Base-by-base conservation (phyloP, 2,797 vertebrate species). In the Cryptoprocta ferox region DNA sequence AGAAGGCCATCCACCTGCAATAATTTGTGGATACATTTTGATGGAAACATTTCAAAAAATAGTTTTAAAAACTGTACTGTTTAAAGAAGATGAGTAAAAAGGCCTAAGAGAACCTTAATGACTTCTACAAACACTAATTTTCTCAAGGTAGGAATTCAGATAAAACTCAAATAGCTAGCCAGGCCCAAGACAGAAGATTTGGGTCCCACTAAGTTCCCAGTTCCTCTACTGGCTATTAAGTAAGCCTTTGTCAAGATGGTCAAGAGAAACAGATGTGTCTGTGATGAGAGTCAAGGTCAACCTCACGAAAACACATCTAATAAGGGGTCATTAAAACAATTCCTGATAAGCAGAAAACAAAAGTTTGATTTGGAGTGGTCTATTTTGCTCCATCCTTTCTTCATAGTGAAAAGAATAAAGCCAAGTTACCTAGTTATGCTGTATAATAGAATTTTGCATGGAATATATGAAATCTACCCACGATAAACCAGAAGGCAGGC, bases 71-170 rank as follows among this genome's bases (percentile, higher is more conserved):
- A 45, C 28, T 50, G 13, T 65, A 81, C 4, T 75, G 21, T 85
- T 89, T 78, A 59, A 92, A 83, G 66, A 90, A 78, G 28, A 90
- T 84, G 50, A 71, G 45, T 91, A 89, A 93, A 96, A 56, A 90
- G 28, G 5, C 5, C 50, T 68, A 14, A 78, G 0, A 61, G n/a
- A 89, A 83, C 19, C 56, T 88, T 70, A 65, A 86, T 18, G 14
- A 13, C 24, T 96, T 80, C 37, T 92, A 89, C 39, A 82, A 93
- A 76, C 32, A 26, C 45, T 50, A 65, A 63, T 82, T 89, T 97
- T 93, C 66, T 94, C 45, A 68, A 90, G 28, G 45, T 39, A 80
- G 10, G 48, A 63, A 37, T 71, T 86, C 21, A 88, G 32, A 82
- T 82, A 83, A 73, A 92, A 92, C 1, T 83, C 53, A 89, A 94